phyloP scores from a whole-genome alignment of 2,888 invertebrate genomes.

The Allophyes oxyacanthae region DNA sequence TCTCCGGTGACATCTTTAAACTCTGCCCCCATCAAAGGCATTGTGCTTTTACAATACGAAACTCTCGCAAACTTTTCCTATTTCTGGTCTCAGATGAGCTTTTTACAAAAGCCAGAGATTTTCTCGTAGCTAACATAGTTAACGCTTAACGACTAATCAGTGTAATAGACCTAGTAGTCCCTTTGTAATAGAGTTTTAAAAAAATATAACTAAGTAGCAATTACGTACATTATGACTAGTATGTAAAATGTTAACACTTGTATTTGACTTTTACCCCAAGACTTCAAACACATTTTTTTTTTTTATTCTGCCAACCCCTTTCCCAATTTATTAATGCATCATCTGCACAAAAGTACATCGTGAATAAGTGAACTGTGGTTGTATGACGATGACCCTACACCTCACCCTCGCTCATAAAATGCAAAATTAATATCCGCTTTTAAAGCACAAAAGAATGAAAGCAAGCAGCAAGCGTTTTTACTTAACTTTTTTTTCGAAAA shows the following conservation, averaged over 20 bases:
- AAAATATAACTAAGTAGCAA: conserved; percentile 6
- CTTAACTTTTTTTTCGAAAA: too few species aligned
- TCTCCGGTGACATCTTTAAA: conserved; percentile 56
- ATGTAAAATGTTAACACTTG: too few species aligned
- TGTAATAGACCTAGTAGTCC: too few species aligned
- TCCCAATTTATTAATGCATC: too few species aligned
- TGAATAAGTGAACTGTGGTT: too few species aligned
- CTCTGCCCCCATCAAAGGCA: conserved; percentile 54
- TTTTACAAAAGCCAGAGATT: conserved; percentile 17
- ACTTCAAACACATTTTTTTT: too few species aligned
- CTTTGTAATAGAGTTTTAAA: conserved; percentile 3
- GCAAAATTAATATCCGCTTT: neutral
- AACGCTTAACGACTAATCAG: conserved; percentile 19
- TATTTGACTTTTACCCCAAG: too few species aligned
- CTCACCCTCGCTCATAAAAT: too few species aligned
- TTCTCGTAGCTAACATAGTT: conserved; percentile 24
- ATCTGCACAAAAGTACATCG: too few species aligned
- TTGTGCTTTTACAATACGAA: conserved; percentile 51
- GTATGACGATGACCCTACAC: too few species aligned
- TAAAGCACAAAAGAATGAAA: neutral
- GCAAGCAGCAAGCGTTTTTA: too few species aligned
- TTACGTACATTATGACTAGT: neutral
- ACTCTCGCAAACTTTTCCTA: conserved; percentile 44
- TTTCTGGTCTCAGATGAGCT: conserved; percentile 21
- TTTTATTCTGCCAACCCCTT: too few species aligned